Percentiles rank a stretch among this genome's conserved stretches.
Conservation (phyloP, 2,888 invertebrate genomes). For the Ephialtes manifestator region DNA sequence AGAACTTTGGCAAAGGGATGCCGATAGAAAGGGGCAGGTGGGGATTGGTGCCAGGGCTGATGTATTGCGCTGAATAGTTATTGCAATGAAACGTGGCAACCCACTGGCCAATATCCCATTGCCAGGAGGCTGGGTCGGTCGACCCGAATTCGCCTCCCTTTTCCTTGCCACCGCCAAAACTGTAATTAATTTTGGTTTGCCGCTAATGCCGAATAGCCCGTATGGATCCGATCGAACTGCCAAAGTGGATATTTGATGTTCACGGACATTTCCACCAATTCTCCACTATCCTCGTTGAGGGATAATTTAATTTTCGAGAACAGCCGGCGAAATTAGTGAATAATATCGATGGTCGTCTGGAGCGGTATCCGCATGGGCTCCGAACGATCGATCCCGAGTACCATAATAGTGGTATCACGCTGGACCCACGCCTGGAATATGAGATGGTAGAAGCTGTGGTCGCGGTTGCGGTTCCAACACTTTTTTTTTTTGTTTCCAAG, state of each 20-base stretch:
- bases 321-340: conserved; percentile 77
- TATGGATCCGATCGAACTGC: conserved; percentile 7
- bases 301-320: conserved; percentile 80
- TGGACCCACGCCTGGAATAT: neutral
- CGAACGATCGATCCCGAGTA: conserved; percentile 9
- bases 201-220: conserved; percentile 46
- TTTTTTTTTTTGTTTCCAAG: conserved; percentile 3
- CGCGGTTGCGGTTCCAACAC: conserved; percentile 43
- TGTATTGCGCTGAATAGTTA: conserved; percentile 72
- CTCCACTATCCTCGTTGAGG: conserved; percentile 64
- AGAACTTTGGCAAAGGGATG: conserved; percentile 49
- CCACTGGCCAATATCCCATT: conserved; percentile 71
- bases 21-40: conserved; percentile 10
- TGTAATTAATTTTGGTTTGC: conserved; percentile 81
- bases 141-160: conserved; percentile 51
- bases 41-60: conserved; percentile 73
- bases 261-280: conserved; percentile 47
- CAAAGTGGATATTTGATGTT: conserved; percentile 26
- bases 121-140: neutral
- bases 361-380: conserved; percentile 38
- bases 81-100: conserved; percentile 72
- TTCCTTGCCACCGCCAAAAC: conserved; percentile 78
- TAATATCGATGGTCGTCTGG: conserved; percentile 73
- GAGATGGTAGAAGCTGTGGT: neutral
- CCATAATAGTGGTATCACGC: neutral